Evolutionary conservation across 30 jellyfish, hydroid and myxozoan genomes (phyloP).

Genomic region (Sanderia malayensis): DNA sequence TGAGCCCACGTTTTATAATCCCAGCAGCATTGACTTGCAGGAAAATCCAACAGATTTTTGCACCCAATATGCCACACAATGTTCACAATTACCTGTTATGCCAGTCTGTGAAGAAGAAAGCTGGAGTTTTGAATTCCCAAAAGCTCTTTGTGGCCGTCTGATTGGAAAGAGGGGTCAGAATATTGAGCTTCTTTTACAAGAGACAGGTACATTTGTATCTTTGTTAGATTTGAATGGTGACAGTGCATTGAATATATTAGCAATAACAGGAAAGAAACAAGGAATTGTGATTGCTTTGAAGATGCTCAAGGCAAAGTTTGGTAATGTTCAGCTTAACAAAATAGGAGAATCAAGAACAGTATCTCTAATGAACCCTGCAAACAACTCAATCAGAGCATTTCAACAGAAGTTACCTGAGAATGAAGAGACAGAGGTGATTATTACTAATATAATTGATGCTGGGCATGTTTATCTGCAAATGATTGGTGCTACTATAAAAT

Average conservation of each 20-base stretch:
- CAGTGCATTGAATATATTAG: slow-evolving; percentile 4
- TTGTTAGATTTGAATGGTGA: slow-evolving; percentile 5
- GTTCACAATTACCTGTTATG: too few relatives aligned
- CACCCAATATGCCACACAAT: too few relatives aligned
- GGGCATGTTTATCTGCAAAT: slow-evolving; percentile 47
- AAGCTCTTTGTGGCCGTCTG: slow-evolving; percentile 62
- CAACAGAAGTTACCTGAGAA: slow-evolving; percentile 30
- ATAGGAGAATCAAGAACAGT: slow-evolving; percentile 8
- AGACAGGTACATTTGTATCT: slow-evolving; percentile 29
- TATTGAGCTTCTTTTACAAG: slow-evolving; percentile 27
- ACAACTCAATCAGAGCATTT: neutral
- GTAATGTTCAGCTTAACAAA: neutral
- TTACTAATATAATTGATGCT: slow-evolving; percentile 41
- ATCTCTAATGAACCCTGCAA: slow-evolving; percentile 7
- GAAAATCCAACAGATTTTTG: too few relatives aligned
- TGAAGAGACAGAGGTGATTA: slow-evolving; percentile 20
- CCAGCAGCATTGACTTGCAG: too few relatives aligned
- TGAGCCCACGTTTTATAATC: too few relatives aligned
- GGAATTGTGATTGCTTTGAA: slow-evolving; percentile 28
- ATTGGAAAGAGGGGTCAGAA: slow-evolving; percentile 61
- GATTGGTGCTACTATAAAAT: slow-evolving; percentile 6
- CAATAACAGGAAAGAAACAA: slow-evolving; percentile 26
- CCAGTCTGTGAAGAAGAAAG: slow-evolving; percentile 5
- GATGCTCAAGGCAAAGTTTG: slow-evolving; percentile 26
- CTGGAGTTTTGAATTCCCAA: slow-evolving; percentile 65